Evolutionary conservation across 1,140 invertebrate genomes (phyloP), one percentile per base, ranked within the genome.

Genomic region (Heliconius himera): DNA sequence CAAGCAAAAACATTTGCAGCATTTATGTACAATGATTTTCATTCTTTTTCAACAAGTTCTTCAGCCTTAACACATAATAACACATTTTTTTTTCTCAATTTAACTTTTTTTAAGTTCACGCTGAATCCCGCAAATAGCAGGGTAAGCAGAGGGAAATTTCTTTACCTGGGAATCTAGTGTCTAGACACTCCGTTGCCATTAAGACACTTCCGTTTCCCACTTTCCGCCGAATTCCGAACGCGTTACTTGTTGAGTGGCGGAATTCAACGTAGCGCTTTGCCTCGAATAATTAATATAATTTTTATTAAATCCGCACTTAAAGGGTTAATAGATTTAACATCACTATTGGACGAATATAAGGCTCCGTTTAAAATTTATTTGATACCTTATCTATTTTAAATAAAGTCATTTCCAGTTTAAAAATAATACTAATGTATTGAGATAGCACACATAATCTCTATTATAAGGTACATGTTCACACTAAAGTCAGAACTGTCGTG

Each of bases 401-500:
- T 66, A 66, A 29, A 26, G 26, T 4, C 13, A 5, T 66, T 16
- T 29, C 26, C 11, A 66, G 60, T 56, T 56, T 66, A 13, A 13
- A 66, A 66, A 66, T 66, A 26, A 66, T 29, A 29, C 18, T 66
- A 29, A 29, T 66, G 4, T 66, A 66, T 13, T 26, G 3, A 66
- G 22, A 22, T 22, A 66, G 11, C 60, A 66, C 60, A 29, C 29
- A 8, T 66, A 66, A 66, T 18, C 13, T 66, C 22, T 29, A 29
- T 66, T 56, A 66, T 66, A 29, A 66, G 26, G 60, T 22, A 29
- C 26, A 29, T 29, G 13, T 29, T 13, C 22, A 66, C 60, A 66
- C 60, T 66, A 26, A 16, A 66, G 60, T 66, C 60, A 66, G 60
- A 66, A 66, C 60, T 66, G 60, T 66, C 60, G 60, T 66, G 4